Percentiles rank a stretch among this genome's conserved stretches.
These are phyloP conservation scores for Nemotelus nigrinus DNA, from an alignment of 2,888 invertebrate genomes.

Conservation along the genomic window DNA sequence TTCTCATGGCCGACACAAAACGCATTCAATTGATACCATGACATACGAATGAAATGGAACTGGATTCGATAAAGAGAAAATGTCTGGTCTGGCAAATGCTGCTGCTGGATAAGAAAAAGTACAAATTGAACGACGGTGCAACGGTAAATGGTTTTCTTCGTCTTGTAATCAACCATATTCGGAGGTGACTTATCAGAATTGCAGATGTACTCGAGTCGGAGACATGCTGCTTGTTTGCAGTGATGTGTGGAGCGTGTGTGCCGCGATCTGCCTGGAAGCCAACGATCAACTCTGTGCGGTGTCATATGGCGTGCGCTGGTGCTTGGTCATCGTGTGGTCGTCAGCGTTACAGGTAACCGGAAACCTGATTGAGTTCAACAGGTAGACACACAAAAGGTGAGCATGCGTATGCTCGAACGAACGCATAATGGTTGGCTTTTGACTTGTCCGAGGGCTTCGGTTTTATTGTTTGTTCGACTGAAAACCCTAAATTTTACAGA, in stretches of 20 bases:
- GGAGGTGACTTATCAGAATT: constrained; percentile 38
- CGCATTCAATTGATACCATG: neutral
- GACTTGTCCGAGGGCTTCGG: too few species aligned
- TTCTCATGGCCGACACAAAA: constrained; percentile 26
- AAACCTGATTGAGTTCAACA: constrained; percentile 40
- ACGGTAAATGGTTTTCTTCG: constrained; percentile 15
- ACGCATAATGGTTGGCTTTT: neutral
- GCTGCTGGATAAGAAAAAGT: too few species aligned
- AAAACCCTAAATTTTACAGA: too few species aligned
- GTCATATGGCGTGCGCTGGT: constrained; percentile 4
- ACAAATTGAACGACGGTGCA: neutral
- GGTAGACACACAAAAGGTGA: constrained; percentile 14
- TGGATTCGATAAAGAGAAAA: constrained; percentile 9
- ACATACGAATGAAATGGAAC: neutral
- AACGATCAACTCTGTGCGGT: neutral
- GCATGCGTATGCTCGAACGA: constrained; percentile 3
- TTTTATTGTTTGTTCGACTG: too few species aligned
- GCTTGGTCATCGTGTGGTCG: neutral
- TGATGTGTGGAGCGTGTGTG: too few species aligned
- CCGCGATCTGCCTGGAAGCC: too few species aligned
- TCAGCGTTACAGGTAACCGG: constrained; percentile 15
- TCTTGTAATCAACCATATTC: constrained; percentile 18
- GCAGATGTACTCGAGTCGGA: constrained; percentile 11
- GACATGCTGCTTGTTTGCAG: neutral
- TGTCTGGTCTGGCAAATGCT: too few species aligned